phyloP scores from a whole-genome alignment of 2,113 vertebrate species.

The Phalacrocorax aristotelis region DNA sequence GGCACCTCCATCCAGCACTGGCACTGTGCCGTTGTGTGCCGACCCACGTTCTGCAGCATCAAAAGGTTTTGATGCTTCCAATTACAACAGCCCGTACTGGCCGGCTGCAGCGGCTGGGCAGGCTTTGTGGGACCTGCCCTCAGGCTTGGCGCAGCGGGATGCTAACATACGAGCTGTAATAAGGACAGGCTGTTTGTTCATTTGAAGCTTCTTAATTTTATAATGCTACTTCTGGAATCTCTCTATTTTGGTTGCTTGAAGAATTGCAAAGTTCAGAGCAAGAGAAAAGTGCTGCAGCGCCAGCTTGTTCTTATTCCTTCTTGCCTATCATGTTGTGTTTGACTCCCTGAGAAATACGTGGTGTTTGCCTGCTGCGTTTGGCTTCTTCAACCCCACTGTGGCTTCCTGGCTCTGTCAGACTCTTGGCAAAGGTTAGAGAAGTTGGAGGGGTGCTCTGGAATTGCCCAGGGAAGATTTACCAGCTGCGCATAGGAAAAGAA shows the following conservation, averaged over 20 bases:
- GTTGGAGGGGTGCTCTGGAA: neutral
- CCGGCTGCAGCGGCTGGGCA: neutral
- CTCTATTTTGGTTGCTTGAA: neutral
- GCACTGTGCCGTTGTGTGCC: neutral
- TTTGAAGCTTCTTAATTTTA: neutral
- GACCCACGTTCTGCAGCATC: neutral
- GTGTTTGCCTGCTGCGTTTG: neutral
- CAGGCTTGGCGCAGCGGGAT: rapidly evolving
- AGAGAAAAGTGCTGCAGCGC: neutral
- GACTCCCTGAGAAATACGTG: neutral
- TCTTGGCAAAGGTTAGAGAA: neutral
- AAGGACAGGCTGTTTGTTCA: neutral
- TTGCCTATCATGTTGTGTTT: neutral
- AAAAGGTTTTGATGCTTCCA: neutral
- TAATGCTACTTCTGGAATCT: neutral
- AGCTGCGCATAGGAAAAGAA: neutral
- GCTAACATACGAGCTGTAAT: rapidly evolving
- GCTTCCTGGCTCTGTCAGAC: neutral
- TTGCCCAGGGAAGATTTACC: neutral
- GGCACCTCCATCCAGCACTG: neutral
- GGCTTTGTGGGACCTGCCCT: neutral
- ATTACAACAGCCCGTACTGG: neutral
- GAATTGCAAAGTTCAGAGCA: neutral
- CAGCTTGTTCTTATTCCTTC: neutral
- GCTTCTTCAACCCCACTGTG: neutral